Percentiles rank a stretch among this genome's conserved stretches.
These are phyloP conservation scores for Lottia gigantea DNA, from an alignment of 2,888 invertebrate genomes.

Conservation along the genomic window DNA sequence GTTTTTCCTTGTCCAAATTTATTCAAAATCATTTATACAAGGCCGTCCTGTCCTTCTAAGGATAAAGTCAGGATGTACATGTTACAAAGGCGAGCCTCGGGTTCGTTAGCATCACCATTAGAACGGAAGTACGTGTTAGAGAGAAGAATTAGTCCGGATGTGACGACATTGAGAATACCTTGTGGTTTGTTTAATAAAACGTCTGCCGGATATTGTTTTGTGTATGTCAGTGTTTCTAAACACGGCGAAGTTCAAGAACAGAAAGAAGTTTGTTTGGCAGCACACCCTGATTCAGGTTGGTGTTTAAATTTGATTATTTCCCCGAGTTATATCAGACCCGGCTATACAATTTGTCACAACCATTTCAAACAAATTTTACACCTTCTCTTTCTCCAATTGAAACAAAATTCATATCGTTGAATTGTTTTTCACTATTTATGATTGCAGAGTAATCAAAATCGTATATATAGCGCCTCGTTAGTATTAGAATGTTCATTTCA, in stretches of 20 bases:
- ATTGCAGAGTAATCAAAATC: no score
- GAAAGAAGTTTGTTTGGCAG: conserved; percentile 47
- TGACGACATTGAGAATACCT: conserved; percentile 37
- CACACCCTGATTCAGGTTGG: conserved; percentile 53
- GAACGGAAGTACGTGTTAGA: conserved; percentile 47
- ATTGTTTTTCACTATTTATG: no score
- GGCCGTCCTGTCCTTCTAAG: conserved; percentile 53
- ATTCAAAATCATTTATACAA: conserved; percentile 41
- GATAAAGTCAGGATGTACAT: conserved; percentile 56
- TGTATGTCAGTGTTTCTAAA: conserved; percentile 53
- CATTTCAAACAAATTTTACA: background rate
- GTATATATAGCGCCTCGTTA: no score
- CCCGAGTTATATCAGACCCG: background rate
- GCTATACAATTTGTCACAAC: background rate
- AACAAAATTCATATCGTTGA: no score
- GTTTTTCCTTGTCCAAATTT: conserved; percentile 50
- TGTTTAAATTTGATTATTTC: background rate
- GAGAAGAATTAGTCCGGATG: conserved; percentile 40
- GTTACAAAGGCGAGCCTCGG: conserved; percentile 38
- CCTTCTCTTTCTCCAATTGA: no score
- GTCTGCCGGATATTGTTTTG: conserved; percentile 59
- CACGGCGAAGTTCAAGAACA: conserved; percentile 53
- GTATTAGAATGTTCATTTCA: no score
- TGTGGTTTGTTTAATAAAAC: conserved; percentile 50
- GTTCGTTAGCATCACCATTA: conserved; percentile 53